Evolutionary conservation across 2,113 vertebrate genomes (phyloP), one percentile per base, ranked within the genome.

Genomic region (Rhadina sibilatrix): DNA sequence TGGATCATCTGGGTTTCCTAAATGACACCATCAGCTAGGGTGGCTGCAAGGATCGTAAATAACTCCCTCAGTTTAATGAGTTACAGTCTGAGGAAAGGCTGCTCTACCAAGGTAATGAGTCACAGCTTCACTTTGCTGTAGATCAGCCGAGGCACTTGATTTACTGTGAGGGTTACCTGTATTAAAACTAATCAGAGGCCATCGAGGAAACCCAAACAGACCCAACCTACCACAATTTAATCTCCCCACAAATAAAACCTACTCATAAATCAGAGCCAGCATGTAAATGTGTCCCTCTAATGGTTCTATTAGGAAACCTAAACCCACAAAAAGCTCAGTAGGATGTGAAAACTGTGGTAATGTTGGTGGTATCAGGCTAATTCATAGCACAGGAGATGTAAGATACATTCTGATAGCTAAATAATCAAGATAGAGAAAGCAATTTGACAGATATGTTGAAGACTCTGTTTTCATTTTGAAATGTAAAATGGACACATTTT

Each of bases 241-340:
- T 95, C 80, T 97, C 76, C 46, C 40, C 65, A 68, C 79, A 92
- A 92, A 87, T 96, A 89, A 94, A 92, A 87, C 33, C 40, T 24
- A n/a, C 68, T 89, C 90, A 71, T 95, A 94, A 96, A 96, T 96
- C 94, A 93, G 47, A 50, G 31, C 18, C 46, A 92, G 65, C 31
- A 56, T 25, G n/a, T 64, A 90, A 92, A 90, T 53, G 76, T 68
- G 28, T 35, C 56, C 76, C 61, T 71, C 56, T 92, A 87, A 94
- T 57, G 72, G 53, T 60, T 87, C 56, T 52, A 17, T 71, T 87
- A 85, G 68, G 69, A 88, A 88, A 89, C 68, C 46, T 52, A 54
- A 93, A 87, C 25, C 87, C 83, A 89, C 85, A 89, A 80, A 93
- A 94, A 90, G 37, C 71, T 88, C 80, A 25, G 71, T 15, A 89